A percentile compares a stretch with the other conserved stretches of the same genome.
phyloP scores from a whole-genome alignment of 2,888 invertebrate genomes.

The Melanophora roralis region DNA sequence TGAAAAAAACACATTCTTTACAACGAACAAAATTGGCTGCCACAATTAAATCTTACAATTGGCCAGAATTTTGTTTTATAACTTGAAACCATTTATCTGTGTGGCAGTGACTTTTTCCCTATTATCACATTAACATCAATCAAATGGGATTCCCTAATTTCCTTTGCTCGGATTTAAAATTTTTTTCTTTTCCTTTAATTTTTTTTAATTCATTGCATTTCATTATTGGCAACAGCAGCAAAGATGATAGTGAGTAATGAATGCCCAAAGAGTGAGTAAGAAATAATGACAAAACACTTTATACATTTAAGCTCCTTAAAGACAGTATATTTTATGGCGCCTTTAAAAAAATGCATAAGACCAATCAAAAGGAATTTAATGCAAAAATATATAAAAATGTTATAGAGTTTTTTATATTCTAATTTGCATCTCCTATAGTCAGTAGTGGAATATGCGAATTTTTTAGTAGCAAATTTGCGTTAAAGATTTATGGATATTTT shows the following conservation, averaged over 20 bases:
- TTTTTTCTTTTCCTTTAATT: neutral
- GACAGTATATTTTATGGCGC: slow-evolving; percentile 29
- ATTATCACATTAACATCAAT: slow-evolving; percentile 45
- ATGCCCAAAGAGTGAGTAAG: neutral
- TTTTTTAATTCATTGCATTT: slow-evolving; percentile 31
- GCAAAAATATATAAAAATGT: slow-evolving; percentile 2
- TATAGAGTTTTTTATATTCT: slow-evolving; percentile 7
- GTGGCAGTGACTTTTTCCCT: neutral
- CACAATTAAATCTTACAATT: no score
- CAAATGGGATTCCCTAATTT: slow-evolving; percentile 47
- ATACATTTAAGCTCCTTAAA: slow-evolving; percentile 55
- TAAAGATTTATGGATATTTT: neutral
- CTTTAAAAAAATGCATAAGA: slow-evolving; percentile 13
- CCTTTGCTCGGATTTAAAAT: slow-evolving; percentile 36
- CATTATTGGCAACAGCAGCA: slow-evolving; percentile 9
- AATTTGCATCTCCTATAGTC: slow-evolving; percentile 7
- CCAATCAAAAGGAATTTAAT: slow-evolving; percentile 17
- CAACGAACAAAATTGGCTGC: no score
- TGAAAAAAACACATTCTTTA: no score
- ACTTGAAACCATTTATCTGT: no score
- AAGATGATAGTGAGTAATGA: neutral
- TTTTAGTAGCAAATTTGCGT: neutral
- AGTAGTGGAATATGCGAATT: neutral
- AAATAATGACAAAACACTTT: slow-evolving; percentile 36
- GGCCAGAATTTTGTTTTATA: no score